These are phyloP conservation scores for Sardinella longiceps DNA, from an alignment of 2,797 vertebrate genomes.

Conservation along the genomic window DNA sequence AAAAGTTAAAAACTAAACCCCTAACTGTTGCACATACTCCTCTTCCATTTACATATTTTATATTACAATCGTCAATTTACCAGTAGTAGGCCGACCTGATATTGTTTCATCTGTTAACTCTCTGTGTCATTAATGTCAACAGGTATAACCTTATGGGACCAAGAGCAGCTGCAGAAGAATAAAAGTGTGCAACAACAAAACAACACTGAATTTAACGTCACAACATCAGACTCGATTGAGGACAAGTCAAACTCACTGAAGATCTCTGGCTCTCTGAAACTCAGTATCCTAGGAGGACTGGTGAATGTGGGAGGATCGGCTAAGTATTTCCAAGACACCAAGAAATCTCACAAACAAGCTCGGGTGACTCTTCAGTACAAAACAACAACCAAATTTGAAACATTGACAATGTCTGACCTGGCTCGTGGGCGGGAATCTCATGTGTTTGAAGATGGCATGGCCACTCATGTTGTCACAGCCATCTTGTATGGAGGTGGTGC, in stretches of 20 bases:
- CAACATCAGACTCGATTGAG: constrained; percentile 29
- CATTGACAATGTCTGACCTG: constrained; percentile 1
- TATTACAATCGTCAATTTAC: no score
- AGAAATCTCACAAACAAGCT: constrained; percentile 29
- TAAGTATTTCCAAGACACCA: constrained; percentile 35
- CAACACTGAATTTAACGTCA: constrained; percentile 28
- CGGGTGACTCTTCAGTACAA: constrained; percentile 26
- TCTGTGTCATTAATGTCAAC: no score
- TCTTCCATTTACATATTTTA: no score
- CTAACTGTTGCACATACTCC: no score
- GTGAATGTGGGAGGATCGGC: constrained; percentile 26
- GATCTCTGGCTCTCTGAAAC: not conserved
- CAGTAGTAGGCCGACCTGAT: no score
- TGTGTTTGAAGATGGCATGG: constrained; percentile 25
- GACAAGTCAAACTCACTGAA: constrained; percentile 29
- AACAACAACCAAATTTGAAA: constrained; percentile 21
- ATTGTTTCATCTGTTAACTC: no score
- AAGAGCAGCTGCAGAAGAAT: no score
- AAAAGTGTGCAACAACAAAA: not conserved
- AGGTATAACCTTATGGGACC: no score
- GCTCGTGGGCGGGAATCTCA: not conserved
- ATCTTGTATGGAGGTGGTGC: constrained; percentile 41
- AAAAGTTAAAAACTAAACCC: no score
- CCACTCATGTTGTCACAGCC: constrained; percentile 44
- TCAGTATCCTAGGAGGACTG: constrained; percentile 31